Conservation (phyloP, 2,113 vertebrate genomes). For the Nyctibius bracteatus region DNA sequence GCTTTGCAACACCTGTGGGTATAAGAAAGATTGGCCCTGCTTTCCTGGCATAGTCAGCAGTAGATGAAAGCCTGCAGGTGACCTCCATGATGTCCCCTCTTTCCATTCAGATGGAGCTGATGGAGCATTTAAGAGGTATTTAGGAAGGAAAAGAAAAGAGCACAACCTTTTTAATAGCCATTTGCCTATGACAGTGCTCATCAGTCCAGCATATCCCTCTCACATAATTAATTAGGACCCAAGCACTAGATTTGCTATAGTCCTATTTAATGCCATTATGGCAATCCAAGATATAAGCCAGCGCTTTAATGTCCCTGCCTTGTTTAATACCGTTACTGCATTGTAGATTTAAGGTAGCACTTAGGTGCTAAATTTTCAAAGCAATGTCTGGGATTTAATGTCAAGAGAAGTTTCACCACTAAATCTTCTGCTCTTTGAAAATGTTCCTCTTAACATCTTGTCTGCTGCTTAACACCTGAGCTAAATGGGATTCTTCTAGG, state of each 20-base stretch:
- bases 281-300: conserved; percentile 16
- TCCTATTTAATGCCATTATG: conserved; percentile 9
- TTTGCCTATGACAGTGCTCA: neutral
- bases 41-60: neutral
- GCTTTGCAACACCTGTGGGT: neutral
- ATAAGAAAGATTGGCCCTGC: neutral
- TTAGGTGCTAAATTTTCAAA: conserved; percentile 29
- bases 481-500: neutral
- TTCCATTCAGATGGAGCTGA: neutral
- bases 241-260: neutral
- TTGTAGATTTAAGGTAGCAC: conserved; percentile 21
- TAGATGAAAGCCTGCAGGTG: neutral
- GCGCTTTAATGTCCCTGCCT: neutral
- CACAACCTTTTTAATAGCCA: neutral
- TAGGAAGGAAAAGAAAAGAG: neutral
- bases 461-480: neutral
- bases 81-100: neutral
- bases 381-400: neutral
- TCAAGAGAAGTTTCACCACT: neutral
- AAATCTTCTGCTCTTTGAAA: neutral
- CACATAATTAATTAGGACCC: conserved; percentile 31
- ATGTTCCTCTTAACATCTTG: neutral
- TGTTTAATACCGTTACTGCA: conserved; percentile 8
- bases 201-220: neutral
- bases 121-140: neutral